Evolutionary conservation across 2,888 invertebrate genomes (phyloP), one percentile per base, ranked within the genome.

Genomic region (Keiferia lycopersicella): DNA sequence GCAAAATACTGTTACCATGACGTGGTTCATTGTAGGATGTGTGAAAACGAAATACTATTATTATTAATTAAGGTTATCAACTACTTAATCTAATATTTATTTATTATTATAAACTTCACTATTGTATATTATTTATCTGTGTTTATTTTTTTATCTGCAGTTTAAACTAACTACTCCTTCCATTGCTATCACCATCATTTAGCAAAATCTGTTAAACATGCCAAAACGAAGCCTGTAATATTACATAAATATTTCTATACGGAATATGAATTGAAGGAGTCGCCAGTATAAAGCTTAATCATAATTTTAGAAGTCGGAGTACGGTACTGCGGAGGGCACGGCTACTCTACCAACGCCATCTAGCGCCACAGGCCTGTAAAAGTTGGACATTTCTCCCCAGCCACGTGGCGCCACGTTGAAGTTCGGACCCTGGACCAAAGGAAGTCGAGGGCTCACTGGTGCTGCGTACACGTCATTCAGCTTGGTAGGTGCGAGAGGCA

Each of bases 361-460:
- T 86, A 96, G 95, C 68, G 94, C 94, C 51, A 96, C 93, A 0
- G 96, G 96, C 65, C 94, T 92, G 86, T 96, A 96, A 69, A 94
- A 94, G 59, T 94, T 93, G 71, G 93, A 92, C 73, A 93, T 92
- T 72, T 95, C 93, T 14, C 94, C 94, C 96, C 97, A 97, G 0
- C 97, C 97, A 39, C 96, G 93, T 4, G 97, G 95, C 39, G 96
- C 96, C 0, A 96, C 96, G 74, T 97, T 97, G 84, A 96, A 97
- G 76, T 96, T 96, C 26, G 93, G 93, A 48, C 92, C 89, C 69
- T 79, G 84, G 63, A 89, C 87, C 41, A 91, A 72, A 1, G 89
- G 86, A 60, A 88, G 64, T 12, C 88, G 78, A 2, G 88, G 88
- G 67, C 89, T 87, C 68, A 87, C 86, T 0, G 91, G 90, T 3